Conservation (phyloP, 2,797 vertebrate species). For the Octomys mimax region DNA sequence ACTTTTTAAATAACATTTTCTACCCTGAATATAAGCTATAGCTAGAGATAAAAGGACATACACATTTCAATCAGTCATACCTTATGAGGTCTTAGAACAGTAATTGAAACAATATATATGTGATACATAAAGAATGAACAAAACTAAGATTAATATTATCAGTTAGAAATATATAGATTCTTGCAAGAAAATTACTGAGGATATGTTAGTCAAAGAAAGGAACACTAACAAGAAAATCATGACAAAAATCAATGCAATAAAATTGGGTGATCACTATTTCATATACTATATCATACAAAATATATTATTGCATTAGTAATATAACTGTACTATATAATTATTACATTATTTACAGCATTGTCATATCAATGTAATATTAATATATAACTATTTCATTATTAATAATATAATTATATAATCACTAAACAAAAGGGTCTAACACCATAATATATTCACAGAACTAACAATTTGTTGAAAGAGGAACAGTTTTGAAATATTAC, state of each 20-base stretch:
- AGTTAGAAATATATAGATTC: not conserved
- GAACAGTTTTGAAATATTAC: too few species aligned
- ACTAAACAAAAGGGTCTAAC: too few species aligned
- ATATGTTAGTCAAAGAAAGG: not conserved
- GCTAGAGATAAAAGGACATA: not conserved
- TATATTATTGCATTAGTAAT: too few species aligned
- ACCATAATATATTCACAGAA: too few species aligned
- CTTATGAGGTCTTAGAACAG: not conserved
- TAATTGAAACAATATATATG: not conserved
- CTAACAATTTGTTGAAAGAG: too few species aligned
- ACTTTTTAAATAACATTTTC: not conserved
- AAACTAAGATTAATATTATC: not conserved
- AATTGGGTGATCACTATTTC: not conserved
- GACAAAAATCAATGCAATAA: not conserved
- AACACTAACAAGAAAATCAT: not conserved
- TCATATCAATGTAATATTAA: too few species aligned
- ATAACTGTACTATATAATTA: too few species aligned
- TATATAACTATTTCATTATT: too few species aligned
- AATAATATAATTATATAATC: too few species aligned
- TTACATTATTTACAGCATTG: too few species aligned
- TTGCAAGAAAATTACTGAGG: not conserved
- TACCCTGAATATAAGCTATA: not conserved
- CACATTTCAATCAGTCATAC: not conserved
- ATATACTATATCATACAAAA: too few species aligned
- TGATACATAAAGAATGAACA: not conserved